Evolutionary conservation across 2,888 invertebrate species (phyloP).

Genomic region (Hanleya hanleyi): DNA sequence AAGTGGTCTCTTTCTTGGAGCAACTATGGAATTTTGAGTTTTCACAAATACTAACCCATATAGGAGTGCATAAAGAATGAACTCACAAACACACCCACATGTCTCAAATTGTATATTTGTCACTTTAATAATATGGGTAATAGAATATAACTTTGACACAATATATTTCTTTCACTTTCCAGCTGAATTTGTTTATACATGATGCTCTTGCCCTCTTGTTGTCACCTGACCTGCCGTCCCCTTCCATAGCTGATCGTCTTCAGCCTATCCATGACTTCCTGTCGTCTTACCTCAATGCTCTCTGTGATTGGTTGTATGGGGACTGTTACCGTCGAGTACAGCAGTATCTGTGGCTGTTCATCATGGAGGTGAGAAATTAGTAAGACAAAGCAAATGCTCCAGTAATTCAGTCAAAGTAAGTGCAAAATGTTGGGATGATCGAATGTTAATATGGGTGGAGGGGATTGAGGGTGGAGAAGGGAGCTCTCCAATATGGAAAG

Average conservation of each 20-base stretch:
- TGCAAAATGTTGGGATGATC: too few species aligned
- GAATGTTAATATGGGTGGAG: too few species aligned
- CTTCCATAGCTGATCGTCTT: slow-evolving; percentile 45
- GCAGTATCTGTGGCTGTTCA: slow-evolving; percentile 60
- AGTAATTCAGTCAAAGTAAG: too few species aligned
- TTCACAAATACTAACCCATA: too few species aligned
- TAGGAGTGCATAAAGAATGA: too few species aligned
- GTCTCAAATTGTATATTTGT: neutral
- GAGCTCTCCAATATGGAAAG: too few species aligned
- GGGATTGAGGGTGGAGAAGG: too few species aligned
- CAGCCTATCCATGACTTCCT: slow-evolving; percentile 57
- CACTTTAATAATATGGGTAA: neutral
- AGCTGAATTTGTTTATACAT: slow-evolving; percentile 62
- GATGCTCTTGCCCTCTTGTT: slow-evolving; percentile 56
- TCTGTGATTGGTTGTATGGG: slow-evolving; percentile 56
- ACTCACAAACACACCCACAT: neutral
- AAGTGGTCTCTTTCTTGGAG: too few species aligned
- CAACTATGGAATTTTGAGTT: too few species aligned
- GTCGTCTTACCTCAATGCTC: slow-evolving; percentile 47
- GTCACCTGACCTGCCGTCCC: slow-evolving; percentile 35
- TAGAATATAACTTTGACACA: neutral
- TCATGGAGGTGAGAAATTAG: slow-evolving; percentile 61
- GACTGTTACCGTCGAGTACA: slow-evolving; percentile 50
- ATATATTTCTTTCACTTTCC: slow-evolving; percentile 19
- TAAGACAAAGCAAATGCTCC: too few species aligned